phyloP scores from a whole-genome alignment of 2,113 vertebrate species.

The Catharus minimus region DNA sequence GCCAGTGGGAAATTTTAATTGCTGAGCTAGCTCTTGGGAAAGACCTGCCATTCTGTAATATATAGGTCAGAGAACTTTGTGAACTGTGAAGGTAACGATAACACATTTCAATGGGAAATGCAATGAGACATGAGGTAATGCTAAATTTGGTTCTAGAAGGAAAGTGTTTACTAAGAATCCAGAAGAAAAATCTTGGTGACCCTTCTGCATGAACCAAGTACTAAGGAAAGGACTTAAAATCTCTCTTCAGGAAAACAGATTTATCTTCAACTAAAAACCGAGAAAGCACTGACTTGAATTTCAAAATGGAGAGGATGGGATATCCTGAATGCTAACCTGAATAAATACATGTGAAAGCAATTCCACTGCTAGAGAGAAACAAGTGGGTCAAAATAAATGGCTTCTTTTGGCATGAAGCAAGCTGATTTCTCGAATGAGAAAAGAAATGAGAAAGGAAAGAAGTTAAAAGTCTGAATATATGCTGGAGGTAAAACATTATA shows the following conservation, averaged over 20 bases:
- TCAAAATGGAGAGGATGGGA: neutral
- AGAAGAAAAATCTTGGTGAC: neutral
- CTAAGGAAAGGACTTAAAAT: neutral
- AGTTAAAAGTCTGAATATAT: constrained; percentile 16
- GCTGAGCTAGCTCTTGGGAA: constrained; percentile 54
- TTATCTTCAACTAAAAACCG: neutral
- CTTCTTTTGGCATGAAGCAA: neutral
- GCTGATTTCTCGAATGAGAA: neutral
- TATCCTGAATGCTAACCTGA: neutral
- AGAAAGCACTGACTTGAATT: neutral
- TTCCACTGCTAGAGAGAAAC: constrained; percentile 7
- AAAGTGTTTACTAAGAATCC: neutral
- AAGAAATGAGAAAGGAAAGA: neutral
- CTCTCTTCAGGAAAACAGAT: neutral
- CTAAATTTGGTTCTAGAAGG: neutral
- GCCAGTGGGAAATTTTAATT: constrained; percentile 56
- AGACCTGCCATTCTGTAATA: constrained; percentile 52
- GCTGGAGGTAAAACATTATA: constrained; percentile 34
- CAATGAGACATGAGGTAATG: constrained; percentile 31
- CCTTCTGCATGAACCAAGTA: neutral
- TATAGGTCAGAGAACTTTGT: constrained; percentile 42
- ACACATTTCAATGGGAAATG: neutral
- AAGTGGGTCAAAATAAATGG: constrained; percentile 22
- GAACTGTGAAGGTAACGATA: constrained; percentile 38
- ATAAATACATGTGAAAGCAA: constrained; percentile 2